Conservation (phyloP, 2,113 vertebrate species). For the Eudorcas thomsonii region DNA sequence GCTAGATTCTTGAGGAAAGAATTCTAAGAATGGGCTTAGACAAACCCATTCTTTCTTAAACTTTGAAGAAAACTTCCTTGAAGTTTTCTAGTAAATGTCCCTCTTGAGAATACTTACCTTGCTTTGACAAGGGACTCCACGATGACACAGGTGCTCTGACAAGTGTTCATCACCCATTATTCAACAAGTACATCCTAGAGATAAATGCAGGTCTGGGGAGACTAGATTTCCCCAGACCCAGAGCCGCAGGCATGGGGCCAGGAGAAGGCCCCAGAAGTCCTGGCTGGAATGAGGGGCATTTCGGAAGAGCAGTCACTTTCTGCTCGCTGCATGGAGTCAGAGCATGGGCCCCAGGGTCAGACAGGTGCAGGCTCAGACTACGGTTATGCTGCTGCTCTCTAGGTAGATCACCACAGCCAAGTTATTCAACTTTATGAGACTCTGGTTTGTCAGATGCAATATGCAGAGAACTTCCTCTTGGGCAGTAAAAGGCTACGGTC, state of each 20-base stretch:
- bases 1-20: neutral
- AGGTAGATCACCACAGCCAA: neutral
- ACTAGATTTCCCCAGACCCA: neutral
- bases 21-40: neutral
- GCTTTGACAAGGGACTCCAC: neutral
- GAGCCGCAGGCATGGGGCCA: neutral
- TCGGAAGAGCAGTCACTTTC: neutral
- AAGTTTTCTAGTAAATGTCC: neutral
- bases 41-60: neutral
- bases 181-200: neutral
- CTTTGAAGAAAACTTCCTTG: neutral
- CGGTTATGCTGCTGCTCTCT: neutral
- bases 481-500: neutral
- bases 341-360: neutral
- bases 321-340: neutral
- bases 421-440: neutral
- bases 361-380: neutral
- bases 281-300: neutral
- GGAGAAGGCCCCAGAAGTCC: neutral
- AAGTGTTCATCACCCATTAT: neutral
- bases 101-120: neutral
- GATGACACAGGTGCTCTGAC: neutral
- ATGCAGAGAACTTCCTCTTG: neutral
- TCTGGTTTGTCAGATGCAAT: neutral
- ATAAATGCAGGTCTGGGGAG: neutral